These are phyloP conservation scores for Diachasma alloeum DNA, from an alignment of 1,140 invertebrate genomes.

Conservation along the genomic window DNA sequence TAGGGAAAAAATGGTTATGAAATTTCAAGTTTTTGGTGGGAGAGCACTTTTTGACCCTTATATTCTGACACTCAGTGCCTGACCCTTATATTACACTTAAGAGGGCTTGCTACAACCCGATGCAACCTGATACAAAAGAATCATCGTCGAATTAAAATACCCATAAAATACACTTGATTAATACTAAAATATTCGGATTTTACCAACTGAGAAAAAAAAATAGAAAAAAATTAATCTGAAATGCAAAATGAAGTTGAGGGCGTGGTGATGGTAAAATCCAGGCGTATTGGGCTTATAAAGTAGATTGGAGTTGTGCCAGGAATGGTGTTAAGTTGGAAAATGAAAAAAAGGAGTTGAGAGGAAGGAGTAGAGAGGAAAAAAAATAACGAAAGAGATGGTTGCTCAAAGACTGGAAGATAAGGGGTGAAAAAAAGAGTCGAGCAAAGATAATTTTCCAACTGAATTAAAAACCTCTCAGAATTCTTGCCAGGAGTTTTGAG, in stretches of 20 bases:
- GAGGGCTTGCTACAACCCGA: no score
- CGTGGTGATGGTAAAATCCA: not conserved
- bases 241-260: not conserved
- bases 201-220: not conserved
- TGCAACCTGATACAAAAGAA: no score
- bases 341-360: not conserved
- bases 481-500: no score
- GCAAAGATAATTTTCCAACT: not conserved
- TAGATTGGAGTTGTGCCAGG: constrained; percentile 4
- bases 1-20: no score
- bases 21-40: no score
- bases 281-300: not conserved
- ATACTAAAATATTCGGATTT: not conserved
- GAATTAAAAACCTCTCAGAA: not conserved
- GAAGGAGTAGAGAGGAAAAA: not conserved
- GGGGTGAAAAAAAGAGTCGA: not conserved
- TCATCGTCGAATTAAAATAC: no score
- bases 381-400: not conserved
- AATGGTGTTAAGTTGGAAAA: not conserved
- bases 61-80: no score
- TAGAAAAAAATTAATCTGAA: not conserved
- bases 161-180: no score
- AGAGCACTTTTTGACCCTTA: no score
- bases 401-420: constrained; percentile 1
- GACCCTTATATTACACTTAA: no score